Percentiles rank a stretch among this genome's conserved stretches.
phyloP scores from a whole-genome alignment of 2,113 vertebrate genomes.

The Poeciliopsis retropinna region DNA sequence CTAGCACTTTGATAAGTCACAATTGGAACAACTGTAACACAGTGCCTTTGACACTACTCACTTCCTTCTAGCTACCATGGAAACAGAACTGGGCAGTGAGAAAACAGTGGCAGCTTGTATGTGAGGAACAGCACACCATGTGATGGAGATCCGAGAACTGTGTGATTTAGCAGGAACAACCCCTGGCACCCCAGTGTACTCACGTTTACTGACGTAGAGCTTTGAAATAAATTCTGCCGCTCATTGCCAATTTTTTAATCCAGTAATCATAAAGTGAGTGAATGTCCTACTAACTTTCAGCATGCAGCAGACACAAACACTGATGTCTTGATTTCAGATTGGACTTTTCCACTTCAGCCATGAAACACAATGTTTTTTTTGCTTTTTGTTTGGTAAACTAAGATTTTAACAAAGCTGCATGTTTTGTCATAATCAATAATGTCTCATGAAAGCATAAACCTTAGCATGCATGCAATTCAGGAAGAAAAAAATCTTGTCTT shows the following conservation, averaged over 20 bases:
- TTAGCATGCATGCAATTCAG: too few relatives aligned
- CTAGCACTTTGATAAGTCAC: not conserved
- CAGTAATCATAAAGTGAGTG: not conserved
- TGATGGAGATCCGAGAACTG: slow-evolving; percentile 54
- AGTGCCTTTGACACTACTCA: slow-evolving; percentile 43
- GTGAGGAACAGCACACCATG: slow-evolving; percentile 33
- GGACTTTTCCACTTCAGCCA: not conserved
- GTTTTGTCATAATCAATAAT: too few relatives aligned
- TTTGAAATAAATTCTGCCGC: not conserved
- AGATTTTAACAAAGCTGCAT: too few relatives aligned
- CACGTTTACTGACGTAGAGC: slow-evolving; percentile 20
- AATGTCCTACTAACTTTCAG: not conserved
- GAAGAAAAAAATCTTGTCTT: too few relatives aligned
- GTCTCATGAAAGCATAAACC: too few relatives aligned
- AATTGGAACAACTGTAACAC: slow-evolving; percentile 17
- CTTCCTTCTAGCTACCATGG: slow-evolving; percentile 63
- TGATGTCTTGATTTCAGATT: not conserved
- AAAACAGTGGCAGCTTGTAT: slow-evolving; percentile 63
- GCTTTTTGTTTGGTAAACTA: too few relatives aligned
- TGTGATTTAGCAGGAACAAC: slow-evolving; percentile 42
- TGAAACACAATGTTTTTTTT: too few relatives aligned
- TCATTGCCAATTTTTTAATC: slow-evolving; percentile 8
- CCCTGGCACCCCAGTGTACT: slow-evolving; percentile 12
- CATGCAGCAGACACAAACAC: not conserved
- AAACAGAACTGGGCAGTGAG: slow-evolving; percentile 21